Percentiles rank a stretch among this genome's conserved stretches.
phyloP scores from a whole-genome alignment of 2,797 vertebrate genomes.

The Taenioides sp. region DNA sequence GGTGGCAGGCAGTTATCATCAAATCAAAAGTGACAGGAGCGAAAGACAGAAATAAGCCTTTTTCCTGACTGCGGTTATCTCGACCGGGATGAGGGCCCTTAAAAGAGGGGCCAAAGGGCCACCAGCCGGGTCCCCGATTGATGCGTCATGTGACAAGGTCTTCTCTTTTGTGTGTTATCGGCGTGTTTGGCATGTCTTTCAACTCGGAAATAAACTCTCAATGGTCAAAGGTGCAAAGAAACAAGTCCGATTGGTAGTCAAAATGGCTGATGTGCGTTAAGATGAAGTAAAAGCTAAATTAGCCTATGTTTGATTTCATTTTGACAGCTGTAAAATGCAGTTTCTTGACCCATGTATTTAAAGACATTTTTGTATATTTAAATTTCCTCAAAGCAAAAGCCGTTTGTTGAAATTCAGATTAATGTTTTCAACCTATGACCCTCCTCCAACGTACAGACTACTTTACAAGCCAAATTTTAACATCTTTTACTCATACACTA shows the following conservation, averaged over 20 bases:
- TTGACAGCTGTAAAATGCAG: neutral
- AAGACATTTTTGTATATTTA: neutral
- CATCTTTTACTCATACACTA: neutral
- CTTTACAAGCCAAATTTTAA: neutral
- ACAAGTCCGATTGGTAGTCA: neutral
- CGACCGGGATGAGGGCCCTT: conserved; percentile 53
- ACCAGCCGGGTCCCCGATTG: conserved; percentile 47
- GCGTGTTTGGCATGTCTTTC: conserved; percentile 59
- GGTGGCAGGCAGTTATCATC: conserved; percentile 68
- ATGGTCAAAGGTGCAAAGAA: conserved; percentile 26
- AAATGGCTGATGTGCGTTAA: neutral
- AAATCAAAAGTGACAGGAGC: conserved; percentile 69
- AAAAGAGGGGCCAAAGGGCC: conserved; percentile 61
- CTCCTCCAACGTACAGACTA: neutral
- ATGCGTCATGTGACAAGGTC: conserved; percentile 55
- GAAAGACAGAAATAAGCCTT: conserved; percentile 68
- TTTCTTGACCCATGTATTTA: too few species aligned
- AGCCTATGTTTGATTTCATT: neutral
- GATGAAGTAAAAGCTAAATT: neutral
- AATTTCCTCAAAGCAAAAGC: neutral
- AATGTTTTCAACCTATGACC: neutral
- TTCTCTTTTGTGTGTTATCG: conserved; percentile 66
- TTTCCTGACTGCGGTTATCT: conserved; percentile 66
- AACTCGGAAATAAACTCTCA: conserved; percentile 45
- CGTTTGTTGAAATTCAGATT: neutral